Base-by-base conservation (phyloP, 1,140 invertebrate genomes). In the Armadillidium nasatum region DNA sequence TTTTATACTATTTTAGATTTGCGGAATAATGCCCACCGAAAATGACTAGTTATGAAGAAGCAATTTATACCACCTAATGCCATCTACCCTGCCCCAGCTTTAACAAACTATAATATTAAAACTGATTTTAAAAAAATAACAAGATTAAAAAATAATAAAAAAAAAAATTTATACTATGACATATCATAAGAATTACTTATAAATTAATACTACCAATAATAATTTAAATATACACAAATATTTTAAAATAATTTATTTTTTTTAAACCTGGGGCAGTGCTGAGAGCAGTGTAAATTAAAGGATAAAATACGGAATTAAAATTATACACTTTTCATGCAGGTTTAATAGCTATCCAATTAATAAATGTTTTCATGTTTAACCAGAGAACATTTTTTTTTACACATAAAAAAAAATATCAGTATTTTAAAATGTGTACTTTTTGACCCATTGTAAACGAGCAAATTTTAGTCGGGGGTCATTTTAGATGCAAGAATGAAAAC, bases 11-110 rank as follows among this genome's bases (percentile, higher is more conserved):
- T n/a, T n/a, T n/a, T n/a, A 33, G 33, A 33, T 6, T 33, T 33
- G 33, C 33, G 33, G 6, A 33, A 33, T 33, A 33, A 33, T 33
- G 33, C 33, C 33, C 33, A 33, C 33, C 33, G 33, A 60, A 19
- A 60, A 60, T 60, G 50, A 60, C 50, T 60, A 60, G 50, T 60
- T 60, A 4, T 60, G 50, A 60, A 60, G 19, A 60, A 60, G 50
- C 50, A 60, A 15, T 13, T 15, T 60, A 19, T 2, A 13, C 7
- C 11, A 60, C 11, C 19, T 19, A 13, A 60, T 19, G 50, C 50
- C 50, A 60, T 60, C 50, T 60, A 60, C 50, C 50, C 50, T 60
- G 50, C 50, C 50, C 50, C 50, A 60, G 50, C 19, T 60, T 60
- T 60, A 15, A 60, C 11, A 13, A 60, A 15, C 50, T 33, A 6